Base-by-base conservation (phyloP, 2,888 invertebrate genomes). In the Lissocephala sabroskyi region DNA sequence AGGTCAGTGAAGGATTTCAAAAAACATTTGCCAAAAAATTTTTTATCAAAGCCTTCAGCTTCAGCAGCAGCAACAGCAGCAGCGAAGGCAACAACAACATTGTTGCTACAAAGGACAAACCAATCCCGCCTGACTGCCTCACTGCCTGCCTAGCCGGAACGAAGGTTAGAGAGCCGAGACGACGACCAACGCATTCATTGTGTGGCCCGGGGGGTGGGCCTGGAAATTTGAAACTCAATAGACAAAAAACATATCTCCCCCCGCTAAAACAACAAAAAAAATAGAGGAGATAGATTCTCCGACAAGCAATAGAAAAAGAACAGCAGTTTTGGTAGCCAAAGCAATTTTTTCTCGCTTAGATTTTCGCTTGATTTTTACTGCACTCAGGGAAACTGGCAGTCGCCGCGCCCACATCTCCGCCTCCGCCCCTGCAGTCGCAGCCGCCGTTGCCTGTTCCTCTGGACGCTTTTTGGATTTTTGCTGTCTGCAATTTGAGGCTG, bases 31-130 rank as follows among this genome's bases (percentile, higher is more conserved):
- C 52, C 62, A 62, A 70, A 47, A 65, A 68, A 48, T 49, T 65
- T 77, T 77, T 71, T 71, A 77, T 77, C 77, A 77, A 71, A 71
- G 71, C 77, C 70, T 74, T 76, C 56, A 74, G 74, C 71, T 57
- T 53, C 60, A 60, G 55, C 55, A 65, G 50, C 40, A 45, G 44
- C 23, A 50, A 30, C n/a, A 44, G 18, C 41, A 42, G 13, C 30
- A 39, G 30, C 62, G 55, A 19, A 23, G 43, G 49, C 43, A 30
- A 53, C 37, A 40, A n/a, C 56, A 33, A 44, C 56, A 56, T 18
- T n/a, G n/a, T n/a, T 23, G 35, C 39, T 50, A 56, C 40, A 51
- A 42, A 29, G 41, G 43, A 45, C 13, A 35, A n/a, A 49, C 14
- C 43, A 41, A 11, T 28, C 32, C 18, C 18, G 43, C 10, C 40